Evolutionary conservation across 2,888 invertebrate genomes (phyloP).

Genomic region (Dyspetes luteomarginatus): DNA sequence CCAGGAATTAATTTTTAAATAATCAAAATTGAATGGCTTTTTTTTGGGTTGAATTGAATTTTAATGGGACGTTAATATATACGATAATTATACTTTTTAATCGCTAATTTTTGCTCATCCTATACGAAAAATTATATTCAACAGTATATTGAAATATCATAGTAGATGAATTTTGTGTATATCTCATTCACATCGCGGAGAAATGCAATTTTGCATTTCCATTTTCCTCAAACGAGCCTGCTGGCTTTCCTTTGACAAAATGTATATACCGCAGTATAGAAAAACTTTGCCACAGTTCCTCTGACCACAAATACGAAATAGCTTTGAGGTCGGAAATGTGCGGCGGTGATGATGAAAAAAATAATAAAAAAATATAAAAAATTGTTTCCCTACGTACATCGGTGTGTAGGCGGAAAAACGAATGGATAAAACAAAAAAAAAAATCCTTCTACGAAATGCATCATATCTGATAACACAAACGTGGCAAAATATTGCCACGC

Average conservation of each 20-base stretch:
- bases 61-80: no score
- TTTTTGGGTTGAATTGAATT: no score
- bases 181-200: no score
- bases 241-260: no score
- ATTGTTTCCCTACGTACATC: neutral
- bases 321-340: slow-evolving; percentile 37
- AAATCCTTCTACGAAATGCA: neutral
- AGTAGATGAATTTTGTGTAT: no score
- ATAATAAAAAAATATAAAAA: slow-evolving; percentile 14
- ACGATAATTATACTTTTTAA: no score
- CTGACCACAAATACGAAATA: slow-evolving; percentile 10
- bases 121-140: no score
- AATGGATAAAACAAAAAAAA: neutral
- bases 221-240: slow-evolving; percentile 28
- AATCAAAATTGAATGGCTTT: no score
- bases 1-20: no score
- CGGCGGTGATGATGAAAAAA: neutral
- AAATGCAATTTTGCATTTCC: slow-evolving; percentile 22
- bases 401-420: no score
- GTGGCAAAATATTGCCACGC: neutral
- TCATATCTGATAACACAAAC: neutral
- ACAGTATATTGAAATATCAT: no score
- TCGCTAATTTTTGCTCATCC: no score
- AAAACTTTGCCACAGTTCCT: neutral
- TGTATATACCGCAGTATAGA: slow-evolving; percentile 10